Conservation (phyloP, 2,888 invertebrate genomes). For the Baccha elongata region DNA sequence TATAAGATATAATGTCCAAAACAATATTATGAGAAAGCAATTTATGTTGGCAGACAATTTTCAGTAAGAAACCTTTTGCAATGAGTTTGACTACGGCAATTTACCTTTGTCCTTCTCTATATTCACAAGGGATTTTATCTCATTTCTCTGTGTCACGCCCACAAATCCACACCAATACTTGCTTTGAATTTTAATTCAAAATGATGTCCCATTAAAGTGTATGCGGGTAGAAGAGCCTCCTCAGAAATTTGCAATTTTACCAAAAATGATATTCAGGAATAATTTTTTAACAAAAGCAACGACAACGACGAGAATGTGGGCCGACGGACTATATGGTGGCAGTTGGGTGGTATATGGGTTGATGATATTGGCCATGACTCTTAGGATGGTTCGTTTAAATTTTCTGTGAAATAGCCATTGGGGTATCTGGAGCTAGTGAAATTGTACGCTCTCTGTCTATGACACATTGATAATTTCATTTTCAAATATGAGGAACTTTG, state of each 20-base stretch:
- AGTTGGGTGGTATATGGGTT: no score
- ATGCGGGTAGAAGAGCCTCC: neutral
- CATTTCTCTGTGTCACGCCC: neutral
- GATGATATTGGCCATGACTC: neutral
- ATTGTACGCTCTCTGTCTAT: neutral
- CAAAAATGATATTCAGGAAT: conserved; percentile 5
- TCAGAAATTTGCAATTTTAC: neutral
- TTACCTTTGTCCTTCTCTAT: neutral
- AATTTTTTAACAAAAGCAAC: neutral
- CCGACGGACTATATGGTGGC: neutral
- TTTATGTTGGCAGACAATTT: neutral
- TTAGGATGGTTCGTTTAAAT: neutral
- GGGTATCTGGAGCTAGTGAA: neutral
- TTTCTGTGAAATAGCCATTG: neutral
- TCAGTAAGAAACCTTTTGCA: neutral
- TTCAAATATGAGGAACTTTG: neutral
- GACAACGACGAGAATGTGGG: neutral
- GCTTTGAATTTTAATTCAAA: neutral
- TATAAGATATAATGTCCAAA: neutral
- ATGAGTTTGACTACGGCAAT: neutral
- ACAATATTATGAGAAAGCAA: neutral
- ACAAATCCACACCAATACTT: neutral
- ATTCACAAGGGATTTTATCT: neutral
- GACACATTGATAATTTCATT: conserved; percentile 4
- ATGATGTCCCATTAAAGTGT: neutral